These are phyloP conservation scores for Portunus trituberculatus DNA, from an alignment of 1,140 invertebrate species.

Conservation along the genomic window DNA sequence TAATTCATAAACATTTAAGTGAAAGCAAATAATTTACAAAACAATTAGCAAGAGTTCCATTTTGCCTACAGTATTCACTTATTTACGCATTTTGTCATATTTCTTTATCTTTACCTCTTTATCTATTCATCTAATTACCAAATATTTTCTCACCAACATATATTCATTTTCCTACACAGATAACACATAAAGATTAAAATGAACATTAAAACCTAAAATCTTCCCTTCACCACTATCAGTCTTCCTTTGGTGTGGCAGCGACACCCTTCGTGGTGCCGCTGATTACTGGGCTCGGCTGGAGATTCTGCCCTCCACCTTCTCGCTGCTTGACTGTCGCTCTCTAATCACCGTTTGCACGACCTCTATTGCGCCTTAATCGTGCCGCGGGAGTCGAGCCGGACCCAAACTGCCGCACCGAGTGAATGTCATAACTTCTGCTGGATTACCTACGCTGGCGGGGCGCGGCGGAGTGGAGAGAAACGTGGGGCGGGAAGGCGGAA, in stretches of 20 bases:
- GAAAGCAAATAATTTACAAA: no score
- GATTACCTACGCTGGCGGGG: background rate
- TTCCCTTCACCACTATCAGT: no score
- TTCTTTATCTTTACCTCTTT: no score
- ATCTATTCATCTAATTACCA: no score
- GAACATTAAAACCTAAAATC: no score
- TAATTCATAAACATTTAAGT: no score
- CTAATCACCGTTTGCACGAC: background rate
- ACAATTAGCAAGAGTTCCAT: no score
- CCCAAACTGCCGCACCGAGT: background rate
- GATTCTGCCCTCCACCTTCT: background rate
- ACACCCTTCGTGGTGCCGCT: background rate
- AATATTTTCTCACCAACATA: no score
- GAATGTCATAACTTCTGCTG: background rate
- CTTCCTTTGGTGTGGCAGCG: background rate
- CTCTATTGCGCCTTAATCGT: slow-evolving; percentile 10
- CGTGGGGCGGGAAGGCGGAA: background rate
- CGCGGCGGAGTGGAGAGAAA: background rate
- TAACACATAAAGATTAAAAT: no score
- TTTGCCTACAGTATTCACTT: no score
- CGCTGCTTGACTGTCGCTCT: background rate
- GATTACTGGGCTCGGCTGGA: background rate
- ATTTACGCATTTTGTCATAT: no score
- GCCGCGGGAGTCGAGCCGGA: background rate
- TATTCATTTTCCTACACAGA: no score